Conservation (phyloP, 92 coral and sea anemone genomes). For the Epizoanthus ramosus region DNA sequence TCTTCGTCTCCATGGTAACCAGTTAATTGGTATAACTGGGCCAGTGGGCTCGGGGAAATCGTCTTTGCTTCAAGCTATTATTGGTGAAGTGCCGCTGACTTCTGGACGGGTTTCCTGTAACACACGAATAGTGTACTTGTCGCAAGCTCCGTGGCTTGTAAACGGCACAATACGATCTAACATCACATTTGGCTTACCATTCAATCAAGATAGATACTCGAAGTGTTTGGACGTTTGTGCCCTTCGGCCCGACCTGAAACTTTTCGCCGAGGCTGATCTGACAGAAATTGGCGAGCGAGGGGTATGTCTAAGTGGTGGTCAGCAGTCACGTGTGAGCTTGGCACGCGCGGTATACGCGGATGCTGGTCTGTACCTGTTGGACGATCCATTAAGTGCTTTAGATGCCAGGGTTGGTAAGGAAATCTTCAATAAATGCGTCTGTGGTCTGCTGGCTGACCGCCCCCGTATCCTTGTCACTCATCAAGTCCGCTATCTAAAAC, state of each 20-base stretch:
- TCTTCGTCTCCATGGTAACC: no score
- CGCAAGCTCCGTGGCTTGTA: background rate
- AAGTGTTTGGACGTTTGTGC: constrained; percentile 3
- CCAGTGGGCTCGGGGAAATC: background rate
- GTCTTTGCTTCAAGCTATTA: background rate
- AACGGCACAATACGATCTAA: constrained; percentile 1
- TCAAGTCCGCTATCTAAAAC: constrained; percentile 9
- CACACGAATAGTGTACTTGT: background rate
- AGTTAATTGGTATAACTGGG: background rate
- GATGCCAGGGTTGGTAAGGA: constrained; percentile 2
- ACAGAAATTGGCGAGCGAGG: constrained; percentile 6
- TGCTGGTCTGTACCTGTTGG: background rate
- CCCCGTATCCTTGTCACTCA: background rate
- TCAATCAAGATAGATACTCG: background rate
- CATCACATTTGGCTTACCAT: background rate
- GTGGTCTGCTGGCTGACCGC: background rate
- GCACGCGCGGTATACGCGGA: background rate
- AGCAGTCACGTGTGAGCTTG: no score
- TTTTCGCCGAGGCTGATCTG: background rate
- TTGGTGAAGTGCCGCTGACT: background rate
- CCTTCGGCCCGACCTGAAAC: background rate
- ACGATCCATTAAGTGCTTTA: constrained; percentile 3
- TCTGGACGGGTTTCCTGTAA: background rate
- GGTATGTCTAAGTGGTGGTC: background rate
- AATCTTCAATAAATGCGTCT: background rate